Percentiles rank a stretch among this genome's conserved stretches.
Conservation (phyloP, 2,888 invertebrate species). For the Galeopsomyia nigrocyanea region DNA sequence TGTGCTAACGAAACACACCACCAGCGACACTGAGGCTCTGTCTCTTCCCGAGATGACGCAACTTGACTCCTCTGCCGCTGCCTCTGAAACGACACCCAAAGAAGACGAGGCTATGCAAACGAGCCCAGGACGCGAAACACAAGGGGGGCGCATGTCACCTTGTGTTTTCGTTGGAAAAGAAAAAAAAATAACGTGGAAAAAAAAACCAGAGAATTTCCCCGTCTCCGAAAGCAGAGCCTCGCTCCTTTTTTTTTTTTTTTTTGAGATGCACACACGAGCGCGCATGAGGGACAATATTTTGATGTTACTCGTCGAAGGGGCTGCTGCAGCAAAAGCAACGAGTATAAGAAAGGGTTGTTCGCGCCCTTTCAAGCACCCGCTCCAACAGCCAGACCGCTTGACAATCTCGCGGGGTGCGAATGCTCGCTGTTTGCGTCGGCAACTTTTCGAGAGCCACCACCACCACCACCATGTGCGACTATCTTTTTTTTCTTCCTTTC, state of each 20-base stretch:
- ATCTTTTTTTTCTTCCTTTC: too few species aligned
- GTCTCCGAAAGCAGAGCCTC: not conserved
- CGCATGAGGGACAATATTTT: constrained; percentile 13
- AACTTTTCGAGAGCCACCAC: not conserved
- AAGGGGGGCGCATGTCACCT: not conserved
- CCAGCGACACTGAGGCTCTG: too few species aligned
- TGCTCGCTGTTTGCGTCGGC: constrained; percentile 3
- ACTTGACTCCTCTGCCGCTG: too few species aligned
- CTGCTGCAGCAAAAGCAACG: not conserved
- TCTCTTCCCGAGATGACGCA: too few species aligned
- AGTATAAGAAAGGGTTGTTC: not conserved
- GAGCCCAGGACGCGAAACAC: not conserved
- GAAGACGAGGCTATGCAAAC: not conserved
- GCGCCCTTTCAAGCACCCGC: not conserved
- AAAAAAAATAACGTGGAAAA: too few species aligned
- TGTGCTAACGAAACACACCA: too few species aligned
- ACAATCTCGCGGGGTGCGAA: not conserved
- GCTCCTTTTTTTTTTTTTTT: not conserved
- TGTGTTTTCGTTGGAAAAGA: too few species aligned
- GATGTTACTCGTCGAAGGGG: constrained; percentile 5
- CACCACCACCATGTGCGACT: too few species aligned
- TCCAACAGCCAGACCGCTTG: not conserved
- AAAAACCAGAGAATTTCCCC: not conserved
- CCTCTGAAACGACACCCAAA: too few species aligned
- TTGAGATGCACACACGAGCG: not conserved